Conservation (phyloP, 37 sponge, comb jelly and placozoan species). For the Trichoplax adhaerens region DNA sequence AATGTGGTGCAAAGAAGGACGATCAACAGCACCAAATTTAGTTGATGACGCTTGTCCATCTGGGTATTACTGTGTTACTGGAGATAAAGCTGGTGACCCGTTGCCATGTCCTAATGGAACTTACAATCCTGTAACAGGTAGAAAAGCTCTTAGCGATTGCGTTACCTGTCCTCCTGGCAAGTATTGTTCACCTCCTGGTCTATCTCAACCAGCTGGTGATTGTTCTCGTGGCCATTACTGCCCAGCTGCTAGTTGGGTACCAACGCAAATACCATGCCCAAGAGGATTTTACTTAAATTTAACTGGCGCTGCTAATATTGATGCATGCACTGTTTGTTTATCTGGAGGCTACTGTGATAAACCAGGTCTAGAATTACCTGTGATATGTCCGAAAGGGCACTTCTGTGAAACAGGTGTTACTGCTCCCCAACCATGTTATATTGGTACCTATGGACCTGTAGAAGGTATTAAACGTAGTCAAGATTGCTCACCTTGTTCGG, state of each 20-base stretch:
- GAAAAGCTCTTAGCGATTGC: neutral
- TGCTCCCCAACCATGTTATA: slow-evolving; percentile 9
- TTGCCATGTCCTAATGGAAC: slow-evolving; percentile 11
- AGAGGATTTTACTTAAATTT: slow-evolving; percentile 7
- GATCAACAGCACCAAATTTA: slow-evolving; percentile 2
- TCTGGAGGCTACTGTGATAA: slow-evolving; percentile 7
- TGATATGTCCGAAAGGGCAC: neutral
- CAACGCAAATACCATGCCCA: neutral
- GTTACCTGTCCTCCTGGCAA: slow-evolving; percentile 16
- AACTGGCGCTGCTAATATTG: neutral
- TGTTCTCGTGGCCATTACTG: slow-evolving; percentile 14
- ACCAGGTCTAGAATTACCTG: slow-evolving; percentile 1
- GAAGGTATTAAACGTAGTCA: neutral
- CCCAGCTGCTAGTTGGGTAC: neutral
- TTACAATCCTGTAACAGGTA: no score
- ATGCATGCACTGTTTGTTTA: slow-evolving; percentile 9
- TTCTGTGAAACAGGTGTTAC: slow-evolving; percentile 6
- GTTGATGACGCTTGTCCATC: slow-evolving; percentile 3
- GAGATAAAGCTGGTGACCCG: slow-evolving; percentile 2
- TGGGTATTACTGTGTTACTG: slow-evolving; percentile 11
- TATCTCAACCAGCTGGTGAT: slow-evolving; percentile 10
- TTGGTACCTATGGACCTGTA: slow-evolving; percentile 7
- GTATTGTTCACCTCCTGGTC: slow-evolving; percentile 8
- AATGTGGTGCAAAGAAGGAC: slow-evolving; percentile 3
- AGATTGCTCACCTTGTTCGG: slow-evolving; percentile 13